phyloP scores from a whole-genome alignment of 92 coral and sea anemone genomes.

The Galaxea fascicularis region DNA sequence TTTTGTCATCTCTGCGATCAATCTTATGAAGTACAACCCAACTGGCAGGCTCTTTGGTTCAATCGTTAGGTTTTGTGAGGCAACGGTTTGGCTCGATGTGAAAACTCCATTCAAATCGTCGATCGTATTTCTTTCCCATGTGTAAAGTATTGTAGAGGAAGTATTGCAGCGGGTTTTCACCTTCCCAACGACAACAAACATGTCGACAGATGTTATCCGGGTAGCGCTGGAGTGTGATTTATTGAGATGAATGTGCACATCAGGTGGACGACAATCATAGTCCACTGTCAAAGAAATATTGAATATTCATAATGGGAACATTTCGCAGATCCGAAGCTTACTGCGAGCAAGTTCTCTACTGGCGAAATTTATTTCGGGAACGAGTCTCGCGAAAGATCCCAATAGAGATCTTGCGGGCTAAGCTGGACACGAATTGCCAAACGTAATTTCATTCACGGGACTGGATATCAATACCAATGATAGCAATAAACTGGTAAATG shows the following conservation, averaged over 20 bases:
- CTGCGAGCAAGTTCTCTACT: too few relatives aligned
- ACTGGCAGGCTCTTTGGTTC: conserved; percentile 46
- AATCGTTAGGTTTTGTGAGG: conserved; percentile 43
- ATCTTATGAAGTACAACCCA: conserved; percentile 67
- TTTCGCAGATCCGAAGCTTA: too few relatives aligned
- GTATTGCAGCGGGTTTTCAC: conserved; percentile 59
- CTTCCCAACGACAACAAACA: conserved; percentile 44
- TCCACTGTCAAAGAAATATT: conserved; percentile 62
- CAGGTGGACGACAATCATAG: conserved; percentile 78
- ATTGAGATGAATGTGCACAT: conserved; percentile 58
- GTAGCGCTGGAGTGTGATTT: conserved; percentile 51
- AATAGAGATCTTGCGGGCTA: too few relatives aligned
- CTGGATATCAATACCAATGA: too few relatives aligned
- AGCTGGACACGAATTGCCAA: too few relatives aligned
- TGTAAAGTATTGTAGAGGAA: conserved; percentile 42
- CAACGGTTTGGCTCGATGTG: conserved; percentile 35
- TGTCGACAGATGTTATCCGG: conserved; percentile 57
- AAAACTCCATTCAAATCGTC: conserved; percentile 59
- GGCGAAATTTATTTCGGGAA: too few relatives aligned
- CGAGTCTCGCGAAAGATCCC: too few relatives aligned
- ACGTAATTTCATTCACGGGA: too few relatives aligned
- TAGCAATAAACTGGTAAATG: too few relatives aligned
- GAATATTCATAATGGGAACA: too few relatives aligned
- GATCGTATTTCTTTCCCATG: conserved; percentile 71
- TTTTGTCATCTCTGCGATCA: conserved; percentile 74